These are phyloP conservation scores for Clusia tigrina DNA, from an alignment of 2,888 invertebrate species.

Conservation along the genomic window DNA sequence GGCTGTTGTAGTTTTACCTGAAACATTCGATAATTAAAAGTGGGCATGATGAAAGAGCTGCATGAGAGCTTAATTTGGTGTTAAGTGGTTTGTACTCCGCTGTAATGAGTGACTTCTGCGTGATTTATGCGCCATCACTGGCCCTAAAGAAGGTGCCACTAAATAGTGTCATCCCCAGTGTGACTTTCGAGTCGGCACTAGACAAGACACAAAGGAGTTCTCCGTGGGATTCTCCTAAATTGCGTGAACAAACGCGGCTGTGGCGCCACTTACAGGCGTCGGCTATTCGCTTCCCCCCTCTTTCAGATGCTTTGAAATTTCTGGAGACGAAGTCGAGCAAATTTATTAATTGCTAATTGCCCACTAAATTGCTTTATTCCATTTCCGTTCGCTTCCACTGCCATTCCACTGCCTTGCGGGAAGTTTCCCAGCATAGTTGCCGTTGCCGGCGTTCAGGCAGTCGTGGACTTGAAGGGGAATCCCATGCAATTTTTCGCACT, in stretches of 20 bases:
- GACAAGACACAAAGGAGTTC: neutral
- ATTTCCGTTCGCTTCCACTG: neutral
- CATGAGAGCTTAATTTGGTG: constrained; percentile 54
- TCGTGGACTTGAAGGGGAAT: neutral
- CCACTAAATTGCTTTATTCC: too few species aligned
- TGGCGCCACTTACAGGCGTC: too few species aligned
- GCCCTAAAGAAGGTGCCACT: neutral
- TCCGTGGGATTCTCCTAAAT: neutral
- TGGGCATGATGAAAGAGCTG: constrained; percentile 37
- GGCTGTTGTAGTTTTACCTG: constrained; percentile 36
- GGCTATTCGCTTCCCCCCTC: too few species aligned
- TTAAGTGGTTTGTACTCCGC: constrained; percentile 45
- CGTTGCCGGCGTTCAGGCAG: neutral
- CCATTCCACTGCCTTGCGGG: neutral
- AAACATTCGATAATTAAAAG: constrained; percentile 56
- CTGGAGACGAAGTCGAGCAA: too few species aligned
- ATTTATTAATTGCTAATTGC: too few species aligned
- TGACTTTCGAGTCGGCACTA: neutral
- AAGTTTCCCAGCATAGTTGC: neutral
- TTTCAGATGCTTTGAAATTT: too few species aligned
- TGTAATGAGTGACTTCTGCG: neutral
- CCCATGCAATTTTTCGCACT: neutral
- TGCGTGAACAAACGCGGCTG: neutral
- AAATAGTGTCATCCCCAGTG: neutral
- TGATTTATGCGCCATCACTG: neutral